phyloP scores from a whole-genome alignment of 2,797 vertebrate species.

The Rhodeus uyekii region DNA sequence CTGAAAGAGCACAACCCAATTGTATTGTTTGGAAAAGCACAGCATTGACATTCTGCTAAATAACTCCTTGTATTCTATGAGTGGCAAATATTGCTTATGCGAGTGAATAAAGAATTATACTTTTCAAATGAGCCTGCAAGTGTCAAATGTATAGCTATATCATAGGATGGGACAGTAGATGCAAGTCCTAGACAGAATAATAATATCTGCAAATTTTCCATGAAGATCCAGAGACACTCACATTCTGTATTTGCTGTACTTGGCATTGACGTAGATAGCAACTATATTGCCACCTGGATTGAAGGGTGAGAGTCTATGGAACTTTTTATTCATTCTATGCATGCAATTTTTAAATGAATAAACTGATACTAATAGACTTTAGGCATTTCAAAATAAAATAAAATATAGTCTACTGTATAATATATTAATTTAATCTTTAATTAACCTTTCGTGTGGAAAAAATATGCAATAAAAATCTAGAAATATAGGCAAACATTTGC shows the following conservation, averaged over 20 bases:
- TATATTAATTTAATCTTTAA: conserved; percentile 16
- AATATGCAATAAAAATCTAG: conserved; percentile 48
- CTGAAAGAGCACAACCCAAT: background rate
- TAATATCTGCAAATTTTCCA: background rate
- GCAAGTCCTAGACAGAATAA: background rate
- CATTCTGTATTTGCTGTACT: conserved; percentile 2
- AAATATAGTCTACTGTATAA: conserved; percentile 25
- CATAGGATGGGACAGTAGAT: background rate
- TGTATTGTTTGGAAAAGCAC: background rate
- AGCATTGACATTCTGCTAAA: background rate
- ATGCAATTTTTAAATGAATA: conserved; percentile 39
- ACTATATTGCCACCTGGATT: background rate
- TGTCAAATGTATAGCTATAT: background rate
- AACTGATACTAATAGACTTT: conserved; percentile 19
- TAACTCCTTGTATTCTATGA: background rate
- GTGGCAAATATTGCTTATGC: background rate
- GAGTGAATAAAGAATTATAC: background rate
- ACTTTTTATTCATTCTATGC: conserved; percentile 25
- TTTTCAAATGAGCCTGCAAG: background rate
- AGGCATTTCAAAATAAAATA: conserved; percentile 13
- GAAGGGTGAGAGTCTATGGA: conserved; percentile 17
- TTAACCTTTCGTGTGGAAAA: conserved; percentile 29
- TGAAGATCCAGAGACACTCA: background rate
- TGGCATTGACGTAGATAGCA: background rate
- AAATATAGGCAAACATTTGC: conserved; percentile 52